Base-by-base conservation (phyloP, 2,113 vertebrate species). In the Camelus dromedarius region DNA sequence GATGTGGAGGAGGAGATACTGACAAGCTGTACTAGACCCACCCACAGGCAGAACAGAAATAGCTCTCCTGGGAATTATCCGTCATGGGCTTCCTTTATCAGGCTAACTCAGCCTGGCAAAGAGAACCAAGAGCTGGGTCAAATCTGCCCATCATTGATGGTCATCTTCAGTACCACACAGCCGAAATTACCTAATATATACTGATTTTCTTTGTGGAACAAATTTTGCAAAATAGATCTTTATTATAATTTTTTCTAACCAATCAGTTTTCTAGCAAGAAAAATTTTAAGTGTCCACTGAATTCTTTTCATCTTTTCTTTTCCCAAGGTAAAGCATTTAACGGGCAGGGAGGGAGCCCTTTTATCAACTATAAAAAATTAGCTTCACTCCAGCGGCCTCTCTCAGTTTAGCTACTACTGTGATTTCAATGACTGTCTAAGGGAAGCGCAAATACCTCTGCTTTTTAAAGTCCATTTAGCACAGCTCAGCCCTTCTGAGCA, bases 1-100 rank as follows among this genome's bases (percentile, higher is more conserved):
- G 91, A 93, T 97, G 94, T 96, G 96, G 97, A 97, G 97, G 97
- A 91, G 97, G 96, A 90, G 94, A 42, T 94, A 85, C 96, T 97
- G 96, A 98, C 96, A 97, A 46, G 94, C 94, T 96, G 97, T 96
- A 62, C 93, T 97, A 96, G 96, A 85, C 97, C 88, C 32, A 67
- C 97, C 95, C 95, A 95, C 96, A 85, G 93, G 62, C 9, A 87
- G 91, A 96, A 60, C 73, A 91, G 46, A 97, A 98, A 96, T 97
- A 97, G 85, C 80, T 94, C 76, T 88, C 35, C 19, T 16, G 46
- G 77, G 76, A 94, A 58, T 94, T 92, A 89, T 91, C 1, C 5
- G 70, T 97, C 88, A 24, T 70, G 76, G 79, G 62, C 85, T 96
- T 92, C 88, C 72, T 76, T 82, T 95, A 76, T 91, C 67, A 54